Conservation (phyloP, 2,797 vertebrate genomes). For the Rousettus madagascariensis region DNA sequence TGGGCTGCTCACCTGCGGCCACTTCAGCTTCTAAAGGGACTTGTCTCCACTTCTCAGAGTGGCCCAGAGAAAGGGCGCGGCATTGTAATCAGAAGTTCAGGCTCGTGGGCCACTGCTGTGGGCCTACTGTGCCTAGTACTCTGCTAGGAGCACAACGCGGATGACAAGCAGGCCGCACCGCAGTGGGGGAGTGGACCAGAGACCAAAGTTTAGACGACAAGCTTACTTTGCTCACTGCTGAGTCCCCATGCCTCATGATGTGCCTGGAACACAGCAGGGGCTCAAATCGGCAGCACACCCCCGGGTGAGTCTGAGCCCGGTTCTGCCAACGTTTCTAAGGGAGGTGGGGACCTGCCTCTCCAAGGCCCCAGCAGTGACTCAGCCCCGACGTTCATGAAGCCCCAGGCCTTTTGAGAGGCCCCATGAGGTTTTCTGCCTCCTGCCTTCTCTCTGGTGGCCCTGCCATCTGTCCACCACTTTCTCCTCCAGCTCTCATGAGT, state of each 20-base stretch:
- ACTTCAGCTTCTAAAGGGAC: neutral
- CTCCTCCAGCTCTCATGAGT: too few species aligned
- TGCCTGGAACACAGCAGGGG: neutral
- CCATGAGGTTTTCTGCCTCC: neutral
- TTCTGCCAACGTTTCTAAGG: accelerated
- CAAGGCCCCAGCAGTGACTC: neutral
- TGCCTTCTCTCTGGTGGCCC: neutral
- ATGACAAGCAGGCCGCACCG: neutral
- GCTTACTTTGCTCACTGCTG: neutral
- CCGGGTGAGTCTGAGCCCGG: too few species aligned
- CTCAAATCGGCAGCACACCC: neutral
- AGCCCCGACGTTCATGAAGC: accelerated
- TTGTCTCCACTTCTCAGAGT: neutral
- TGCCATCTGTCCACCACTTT: neutral
- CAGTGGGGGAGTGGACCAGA: neutral
- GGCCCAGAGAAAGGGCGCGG: neutral
- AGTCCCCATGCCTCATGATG: neutral
- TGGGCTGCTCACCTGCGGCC: neutral
- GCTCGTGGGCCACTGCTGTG: neutral
- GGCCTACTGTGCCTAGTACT: neutral
- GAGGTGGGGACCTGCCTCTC: neutral
- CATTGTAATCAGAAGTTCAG: neutral
- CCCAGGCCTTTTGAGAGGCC: neutral
- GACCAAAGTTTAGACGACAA: neutral
- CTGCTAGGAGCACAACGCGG: neutral